Evolutionary conservation across 2,888 invertebrate species (phyloP).

Genomic region (Ashinkailepas kermadecensis): DNA sequence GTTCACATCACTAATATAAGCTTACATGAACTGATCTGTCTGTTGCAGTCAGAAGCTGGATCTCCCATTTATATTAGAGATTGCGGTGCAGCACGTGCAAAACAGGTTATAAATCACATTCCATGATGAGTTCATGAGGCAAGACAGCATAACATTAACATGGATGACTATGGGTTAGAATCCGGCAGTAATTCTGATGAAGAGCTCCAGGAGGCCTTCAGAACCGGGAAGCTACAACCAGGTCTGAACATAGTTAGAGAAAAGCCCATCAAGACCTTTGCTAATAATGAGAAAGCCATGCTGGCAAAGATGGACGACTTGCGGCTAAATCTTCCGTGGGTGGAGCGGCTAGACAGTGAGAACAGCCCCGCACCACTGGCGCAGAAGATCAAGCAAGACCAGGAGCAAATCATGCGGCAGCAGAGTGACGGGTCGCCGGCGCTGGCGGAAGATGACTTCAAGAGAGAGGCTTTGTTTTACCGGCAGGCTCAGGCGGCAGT

Average conservation of each 20-base stretch:
- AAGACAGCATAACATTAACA: too few species aligned
- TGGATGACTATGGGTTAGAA: too few species aligned
- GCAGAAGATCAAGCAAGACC: slow-evolving; percentile 63
- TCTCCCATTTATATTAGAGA: too few species aligned
- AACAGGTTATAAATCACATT: too few species aligned
- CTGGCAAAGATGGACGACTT: slow-evolving; percentile 64
- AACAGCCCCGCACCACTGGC: slow-evolving; percentile 70
- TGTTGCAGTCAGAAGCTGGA: too few species aligned
- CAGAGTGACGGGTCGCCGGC: background rate
- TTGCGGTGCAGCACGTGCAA: too few species aligned
- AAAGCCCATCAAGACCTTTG: slow-evolving; percentile 50
- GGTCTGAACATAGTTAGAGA: slow-evolving; percentile 61
- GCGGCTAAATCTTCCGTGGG: slow-evolving; percentile 67
- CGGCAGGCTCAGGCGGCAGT: slow-evolving; percentile 77
- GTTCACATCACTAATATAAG: too few species aligned
- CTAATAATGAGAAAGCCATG: slow-evolving; percentile 65
- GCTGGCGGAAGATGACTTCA: slow-evolving; percentile 68
- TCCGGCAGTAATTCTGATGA: too few species aligned
- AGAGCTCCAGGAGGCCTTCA: slow-evolving; percentile 83
- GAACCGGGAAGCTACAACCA: slow-evolving; percentile 73
- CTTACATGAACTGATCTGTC: too few species aligned
- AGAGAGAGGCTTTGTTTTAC: slow-evolving; percentile 78
- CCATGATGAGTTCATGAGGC: too few species aligned
- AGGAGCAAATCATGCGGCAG: background rate
- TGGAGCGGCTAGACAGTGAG: slow-evolving; percentile 72